Evolutionary conservation across 2,113 vertebrate genomes (phyloP), one percentile per base, ranked within the genome.

Genomic region (Thalassoma bifasciatum): DNA sequence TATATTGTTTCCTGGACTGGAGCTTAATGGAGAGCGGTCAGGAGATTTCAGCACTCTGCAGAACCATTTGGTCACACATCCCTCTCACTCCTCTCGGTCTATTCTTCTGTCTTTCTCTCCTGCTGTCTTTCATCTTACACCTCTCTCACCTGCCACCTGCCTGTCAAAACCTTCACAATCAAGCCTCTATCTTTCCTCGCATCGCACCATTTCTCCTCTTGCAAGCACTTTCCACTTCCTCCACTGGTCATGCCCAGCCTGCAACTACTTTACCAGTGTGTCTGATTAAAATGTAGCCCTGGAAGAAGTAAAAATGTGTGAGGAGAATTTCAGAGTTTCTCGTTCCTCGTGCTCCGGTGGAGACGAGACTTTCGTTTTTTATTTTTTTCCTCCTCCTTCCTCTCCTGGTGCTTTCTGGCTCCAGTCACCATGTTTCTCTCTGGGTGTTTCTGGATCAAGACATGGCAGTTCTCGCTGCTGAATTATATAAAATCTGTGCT

Each of bases 401-500:
- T 73, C 47, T 83, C 77, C 51, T 77, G 83, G 68, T 83, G 81
- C 17, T 79, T 85, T 72, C 75, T 88, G 88, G 85, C 84, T 87
- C 46, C 22, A 42, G 56, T 82, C 61, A 40, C 76, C 63, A 56
- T 83, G 81, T 81, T 81, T 81, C 78, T 92, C 85, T 83, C 84
- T 62, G 79, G 86, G 84, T 76, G 84, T 88, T 83, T 81, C 72
- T 80, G 75, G 86, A 89, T 82, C 66, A 54, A 86, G 81, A 89
- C 75, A 75, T 86, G 83, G 86, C 88, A 90, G 67, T 81, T 86
- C 84, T 84, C 24, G 24, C 69, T 88, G 75, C 69, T 93, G 86
- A 94, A 92, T 93, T 85, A 92, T 90, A 93, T 82, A 92, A 79
- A 88, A 77, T 86, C 87, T 89, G 87, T 87, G 81, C 89, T 92